phyloP scores from a whole-genome alignment of 2,797 vertebrate genomes.

The Moxostoma hubbsi region DNA sequence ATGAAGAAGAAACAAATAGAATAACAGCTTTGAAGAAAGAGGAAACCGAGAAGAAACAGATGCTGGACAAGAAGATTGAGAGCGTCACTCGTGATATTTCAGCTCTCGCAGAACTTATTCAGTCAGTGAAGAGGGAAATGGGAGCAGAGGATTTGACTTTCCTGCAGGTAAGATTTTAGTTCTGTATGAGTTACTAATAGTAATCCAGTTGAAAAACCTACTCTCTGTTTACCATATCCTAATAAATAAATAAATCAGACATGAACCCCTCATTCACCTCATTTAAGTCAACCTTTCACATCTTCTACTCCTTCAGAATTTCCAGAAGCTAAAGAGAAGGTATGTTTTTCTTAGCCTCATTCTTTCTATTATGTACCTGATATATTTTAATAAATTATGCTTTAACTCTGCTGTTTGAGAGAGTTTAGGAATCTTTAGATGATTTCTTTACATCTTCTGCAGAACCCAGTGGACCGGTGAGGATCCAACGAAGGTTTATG shows the following conservation, averaged over 20 bases:
- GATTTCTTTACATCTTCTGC: conserved; percentile 29
- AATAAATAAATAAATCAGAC: background rate
- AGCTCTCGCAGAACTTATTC: conserved; percentile 62
- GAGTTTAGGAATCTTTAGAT: background rate
- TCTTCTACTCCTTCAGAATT: conserved; percentile 69
- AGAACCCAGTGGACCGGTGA: conserved; percentile 73
- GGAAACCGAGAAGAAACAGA: conserved; percentile 66
- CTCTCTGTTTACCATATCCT: background rate
- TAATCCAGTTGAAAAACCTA: background rate
- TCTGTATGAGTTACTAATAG: background rate
- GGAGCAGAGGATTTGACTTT: conserved; percentile 71
- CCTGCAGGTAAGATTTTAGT: conserved; percentile 52
- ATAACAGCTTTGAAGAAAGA: conserved; percentile 68
- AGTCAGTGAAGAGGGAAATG: conserved; percentile 72
- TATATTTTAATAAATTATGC: background rate
- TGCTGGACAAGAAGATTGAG: conserved; percentile 55
- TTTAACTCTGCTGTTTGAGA: background rate
- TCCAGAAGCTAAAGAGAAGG: conserved; percentile 73
- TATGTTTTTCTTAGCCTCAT: conserved; percentile 42
- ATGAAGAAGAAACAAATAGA: conserved; percentile 66
- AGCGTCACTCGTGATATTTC: conserved; percentile 57
- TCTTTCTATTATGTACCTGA: background rate
- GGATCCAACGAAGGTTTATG: conserved; percentile 57
- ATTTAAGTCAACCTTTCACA: conserved; percentile 54
- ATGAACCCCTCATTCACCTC: conserved; percentile 20